Base-by-base conservation (phyloP, 1,140 invertebrate species). In the Cyrtorhinus lividipennis region DNA sequence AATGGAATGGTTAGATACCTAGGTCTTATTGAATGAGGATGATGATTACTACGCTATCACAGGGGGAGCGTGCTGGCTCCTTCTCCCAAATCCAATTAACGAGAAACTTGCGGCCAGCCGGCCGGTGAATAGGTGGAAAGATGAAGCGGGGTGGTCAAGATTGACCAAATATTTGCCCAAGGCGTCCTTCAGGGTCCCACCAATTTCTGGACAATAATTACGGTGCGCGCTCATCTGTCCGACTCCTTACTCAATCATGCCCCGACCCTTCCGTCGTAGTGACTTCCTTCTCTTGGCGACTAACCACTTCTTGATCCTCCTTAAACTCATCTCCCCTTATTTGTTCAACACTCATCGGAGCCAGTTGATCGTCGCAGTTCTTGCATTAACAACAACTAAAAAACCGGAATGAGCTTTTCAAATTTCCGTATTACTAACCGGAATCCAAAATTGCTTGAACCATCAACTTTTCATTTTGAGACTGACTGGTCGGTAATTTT, bases 191-290 rank as follows among this genome's bases (percentile, higher is more conserved):
- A 53, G 20, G 18, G 5, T 10, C 20, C 48, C 48, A 53, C 48
- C 48, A 53, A 53, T 53, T 53, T 53, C 48, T 53, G 48, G 48
- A 53, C 48, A 53, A 53, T 53, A 53, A 53, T 53, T 53, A 53
- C 10, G 48, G 48, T 10, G 20, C 20, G 12, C 48, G 48, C 10
- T 22, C 48, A 53, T 53, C 48, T 53, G 48, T 53, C 48, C 48
- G 18, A 3, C 48, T 53, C 48, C 48, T 53, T 53, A 53, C 20
- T 20, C 48, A 53, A 53, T 53, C 48, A 22, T 8, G 48, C 8
- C 38, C 8, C 38, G n/a, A n/a, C 38, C 38, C n/a, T 44, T n/a
- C 38, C 38, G n/a, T n/a, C 38, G 38, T 44, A 10, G n/a, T 44
- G 8, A 8, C n/a, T 44, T n/a, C 8, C 8, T 44, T 44, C n/a